Evolutionary conservation across 1,140 invertebrate species (phyloP).

Genomic region (Pararge aegeria): DNA sequence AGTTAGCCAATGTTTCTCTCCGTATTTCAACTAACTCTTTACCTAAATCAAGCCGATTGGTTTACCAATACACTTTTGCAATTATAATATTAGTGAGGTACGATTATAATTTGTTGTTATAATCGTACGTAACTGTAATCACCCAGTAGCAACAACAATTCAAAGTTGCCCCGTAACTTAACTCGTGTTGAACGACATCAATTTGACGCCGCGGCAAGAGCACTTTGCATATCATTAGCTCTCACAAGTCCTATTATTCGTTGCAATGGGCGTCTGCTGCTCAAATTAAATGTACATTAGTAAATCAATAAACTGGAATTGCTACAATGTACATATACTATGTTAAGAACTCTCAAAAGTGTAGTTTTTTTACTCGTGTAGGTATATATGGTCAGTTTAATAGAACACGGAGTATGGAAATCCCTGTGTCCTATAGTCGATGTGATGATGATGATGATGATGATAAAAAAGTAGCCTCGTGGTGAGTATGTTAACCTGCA

Average conservation of each 20-base stretch:
- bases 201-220: slow-evolving; percentile 39
- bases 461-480: no score
- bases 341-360: not conserved
- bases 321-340: not conserved
- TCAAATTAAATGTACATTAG: slow-evolving; percentile 28
- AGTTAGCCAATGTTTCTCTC: no score
- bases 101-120: not conserved
- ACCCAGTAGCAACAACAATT: slow-evolving; percentile 21
- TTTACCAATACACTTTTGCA: no score
- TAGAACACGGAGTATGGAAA: no score
- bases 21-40: no score
- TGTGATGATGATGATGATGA: no score
- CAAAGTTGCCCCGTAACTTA: slow-evolving; percentile 21
- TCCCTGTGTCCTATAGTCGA: no score
- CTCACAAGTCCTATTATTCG: slow-evolving; percentile 11
- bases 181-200: slow-evolving; percentile 31
- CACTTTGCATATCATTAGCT: slow-evolving; percentile 46
- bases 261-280: slow-evolving; percentile 20
- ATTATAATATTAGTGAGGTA: no score
- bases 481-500: no score
- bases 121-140: not conserved
- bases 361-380: no score
- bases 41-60: no score
- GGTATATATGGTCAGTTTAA: no score
- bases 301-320: slow-evolving; percentile 9